A percentile compares a stretch with the other conserved stretches of the same genome.
Conservation (phyloP, 2,888 invertebrate genomes). For the Drosophila kanekoi region DNA sequence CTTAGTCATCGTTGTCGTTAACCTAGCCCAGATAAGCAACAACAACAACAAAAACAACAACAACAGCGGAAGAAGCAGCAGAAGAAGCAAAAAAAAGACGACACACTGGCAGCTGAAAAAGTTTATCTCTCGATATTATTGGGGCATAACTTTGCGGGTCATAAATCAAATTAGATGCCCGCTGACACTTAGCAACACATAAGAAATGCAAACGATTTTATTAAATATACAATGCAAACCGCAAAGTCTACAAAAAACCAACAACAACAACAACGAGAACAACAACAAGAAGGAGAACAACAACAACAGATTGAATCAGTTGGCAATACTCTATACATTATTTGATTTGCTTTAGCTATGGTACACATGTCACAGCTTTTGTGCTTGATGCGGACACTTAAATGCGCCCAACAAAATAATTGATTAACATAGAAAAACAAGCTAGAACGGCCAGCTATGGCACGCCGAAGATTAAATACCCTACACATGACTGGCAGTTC, state of each 20-base stretch:
- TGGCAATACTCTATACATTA: slow-evolving; percentile 50
- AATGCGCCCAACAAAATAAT: slow-evolving; percentile 1
- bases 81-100: slow-evolving; percentile 1
- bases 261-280: slow-evolving; percentile 10
- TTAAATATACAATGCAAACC: slow-evolving; percentile 72
- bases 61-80: slow-evolving; percentile 1
- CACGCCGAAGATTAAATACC: no score
- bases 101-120: slow-evolving; percentile 53
- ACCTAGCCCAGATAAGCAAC: slow-evolving; percentile 35
- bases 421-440: no score
- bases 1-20: slow-evolving; percentile 76
- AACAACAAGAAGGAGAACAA: slow-evolving; percentile 9
- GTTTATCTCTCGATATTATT: slow-evolving; percentile 75
- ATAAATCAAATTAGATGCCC: slow-evolving; percentile 79
- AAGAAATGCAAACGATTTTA: slow-evolving; percentile 80
- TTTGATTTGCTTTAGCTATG: slow-evolving; percentile 14
- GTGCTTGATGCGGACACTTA: not conserved
- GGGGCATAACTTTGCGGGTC: slow-evolving; percentile 77
- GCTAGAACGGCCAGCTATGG: no score
- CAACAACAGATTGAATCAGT: slow-evolving; percentile 45
- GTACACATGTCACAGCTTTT: not conserved
- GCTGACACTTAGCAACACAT: slow-evolving; percentile 80
- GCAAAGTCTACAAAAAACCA: slow-evolving; percentile 28
- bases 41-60: slow-evolving; percentile 15
- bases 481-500: no score